Evolutionary conservation across 2,797 vertebrate genomes (phyloP), one percentile per base, ranked within the genome.

Genomic region (Acrossocheilus fasciatus): DNA sequence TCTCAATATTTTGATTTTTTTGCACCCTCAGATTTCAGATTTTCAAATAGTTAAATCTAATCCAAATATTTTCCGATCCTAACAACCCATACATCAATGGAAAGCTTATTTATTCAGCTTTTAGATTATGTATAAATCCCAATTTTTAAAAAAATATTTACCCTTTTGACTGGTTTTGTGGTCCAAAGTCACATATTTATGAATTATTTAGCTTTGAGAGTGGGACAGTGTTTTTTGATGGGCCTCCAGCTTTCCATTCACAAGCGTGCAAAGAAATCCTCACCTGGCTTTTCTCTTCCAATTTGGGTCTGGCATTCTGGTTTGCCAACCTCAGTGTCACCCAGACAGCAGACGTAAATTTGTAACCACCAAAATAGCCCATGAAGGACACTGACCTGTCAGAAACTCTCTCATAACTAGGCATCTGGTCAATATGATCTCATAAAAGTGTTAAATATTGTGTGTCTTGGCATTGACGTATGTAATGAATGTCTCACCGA

Each of bases 401-500:
- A 84, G 76, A 82, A 45, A 43, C 70, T 82, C 57, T 84, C 54
- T 84, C 70, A 54, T n/a, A 81, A 52, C 45, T 26, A 77, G 52
- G n/a, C 11, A 47, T 30, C 52, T 83, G 36, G 64, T 75, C 26
- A 39, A 17, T 50, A 23, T 8, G 8, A 83, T 83, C 41, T 74
- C 54, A 23, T 81, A 69, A 52, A 81, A 34, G 62, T 75, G 66
- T 54, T 82, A 36, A 45, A 43, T n/a, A 14, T 0, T 0, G 23
- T 20, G 34, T 30, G 30, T 54, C 57, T 57, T 66, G 59, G 2
- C 34, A 30, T 41, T 76, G 45, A 47, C 18, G 10, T 52, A 18
- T 83, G 34, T 80, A 75, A 23, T 52, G 36, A 64, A 54, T 43
- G 26, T 62, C 70, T 84, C 83, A 88, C 83, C 78, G 83, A 85